Base-by-base conservation (phyloP, 2,888 invertebrate genomes). In the Drosophila borealis region DNA sequence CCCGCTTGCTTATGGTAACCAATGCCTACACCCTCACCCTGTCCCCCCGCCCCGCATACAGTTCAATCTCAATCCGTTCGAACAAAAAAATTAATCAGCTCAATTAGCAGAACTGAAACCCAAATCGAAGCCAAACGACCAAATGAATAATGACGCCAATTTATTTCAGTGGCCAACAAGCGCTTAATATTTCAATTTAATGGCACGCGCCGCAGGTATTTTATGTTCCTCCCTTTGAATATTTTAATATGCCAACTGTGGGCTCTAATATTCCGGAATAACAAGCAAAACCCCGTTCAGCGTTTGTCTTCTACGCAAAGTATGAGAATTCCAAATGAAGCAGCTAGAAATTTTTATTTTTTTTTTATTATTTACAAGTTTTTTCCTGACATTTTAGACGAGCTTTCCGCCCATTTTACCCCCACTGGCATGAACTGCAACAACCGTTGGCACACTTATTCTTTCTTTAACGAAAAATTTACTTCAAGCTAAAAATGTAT, bases 71-170 rank as follows among this genome's bases (percentile, higher is more conserved):
- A 75, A 80, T 73, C 78, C 75, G 53, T 57, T 78, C 75, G 45
- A 48, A 29, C 29, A 29, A 29, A 29, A 68, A 81, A 74, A 82
- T 80, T 79, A 83, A 85, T 85, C 79, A 82, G 79, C 56, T 55
- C 82, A 82, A 85, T 83, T 82, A 83, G 79, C 64, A 53, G 54
- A 50, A 59, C 42, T 70, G 66, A 41, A 53, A 64, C 71, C 64
- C 67, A 62, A 74, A 75, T 72, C 64, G 68, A 54, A 11, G 53
- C 62, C 50, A 46, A 51, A 49, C 33, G 17, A 34, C 37, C 44
- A 61, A 41, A 53, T 69, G 65, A 74, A 51, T 74, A 68, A 76
- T 68, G 61, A 68, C 49, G 46, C 57, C 44, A 50, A 53, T 19
- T 34, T 19, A n/a, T 14, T 0, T 11, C 51, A 33, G 8, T 37